Base-by-base conservation (phyloP, 2,113 vertebrate genomes). In the Spea bombifrons region DNA sequence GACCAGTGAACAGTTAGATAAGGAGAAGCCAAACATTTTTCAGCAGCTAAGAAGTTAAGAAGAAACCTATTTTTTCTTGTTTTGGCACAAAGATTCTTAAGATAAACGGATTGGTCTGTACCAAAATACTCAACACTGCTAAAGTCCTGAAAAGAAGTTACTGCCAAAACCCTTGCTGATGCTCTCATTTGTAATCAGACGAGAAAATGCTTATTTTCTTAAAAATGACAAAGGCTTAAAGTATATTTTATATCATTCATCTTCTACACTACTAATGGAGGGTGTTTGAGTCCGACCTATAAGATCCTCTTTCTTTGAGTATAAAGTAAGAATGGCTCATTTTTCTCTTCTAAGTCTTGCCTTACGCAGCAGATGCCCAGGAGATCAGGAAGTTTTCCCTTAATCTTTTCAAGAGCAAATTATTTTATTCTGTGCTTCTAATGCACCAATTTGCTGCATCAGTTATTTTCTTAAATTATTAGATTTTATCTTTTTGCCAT, bases 401-500 rank as follows among this genome's bases (percentile, higher is more conserved):
- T 80, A 80, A 80, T 80, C 78, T 80, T 80, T 30, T 74, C 71
- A 64, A 49, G 64, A 68, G 69, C 71, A 80, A 80, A 71, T 80
- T 64, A 80, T 80, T 73, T 80, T 80, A 80, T 80, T 80, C 78
- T 66, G 68, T 67, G 78, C 78, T 80, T 80, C 73, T 80, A 80
- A 80, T 80, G 74, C 72, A 46, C 71, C 71, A 80, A 80, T 80
- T 80, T 80, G 78, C 78, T 80, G 78, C 78, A 80, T 80, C 78
- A 80, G 71, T 80, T 80, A 66, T 80, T 79, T 80, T 80, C 78
- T 74, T 80, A 80, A 80, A 80, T 80, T 80, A 80, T 80, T 74
- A 74, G 78, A 80, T 80, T 74, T 80, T 80, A 80, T 80, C 78
- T 74, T 74, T 53, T 73, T 80, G 78, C 78, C 78, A 80, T 73